Base-by-base conservation (phyloP, 1,140 invertebrate species). In the Pachypeltis micranthus region DNA sequence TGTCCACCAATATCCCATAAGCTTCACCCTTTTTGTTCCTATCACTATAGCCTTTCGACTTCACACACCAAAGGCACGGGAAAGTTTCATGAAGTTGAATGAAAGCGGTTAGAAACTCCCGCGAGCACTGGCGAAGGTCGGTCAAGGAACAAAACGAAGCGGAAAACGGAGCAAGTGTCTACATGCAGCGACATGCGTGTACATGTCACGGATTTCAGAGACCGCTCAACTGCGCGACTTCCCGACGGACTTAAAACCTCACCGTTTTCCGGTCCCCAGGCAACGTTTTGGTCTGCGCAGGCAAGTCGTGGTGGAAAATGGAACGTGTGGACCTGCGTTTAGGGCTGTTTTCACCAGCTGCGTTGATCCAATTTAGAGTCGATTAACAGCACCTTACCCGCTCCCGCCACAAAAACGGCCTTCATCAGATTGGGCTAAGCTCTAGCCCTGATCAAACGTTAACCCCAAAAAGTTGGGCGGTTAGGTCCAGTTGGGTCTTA, bases 231-330 rank as follows among this genome's bases (percentile, higher is more conserved):
- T 61, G 31, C 19, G 60, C 60, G 60, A 54, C 60, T 24, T 61
- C 44, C 44, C 19, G 14, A 44, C 34, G 44, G 44, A 44, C 60
- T 61, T 21, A 61, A 61, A 61, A 61, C 39, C 26, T 31, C 60
- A 27, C 60, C 51, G 60, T 61, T 61, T 61, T 61, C 60, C 34
- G 16, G 60, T 61, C 60, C 44, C 51, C 60, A 61, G 16, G n/a
- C 60, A 55, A 55, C 44, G 31, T 61, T 61, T 61, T 61, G 34
- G 21, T 54, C 60, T 55, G 25, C 29, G 58, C 27, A 60, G 58
- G 26, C 60, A 61, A 61, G 47, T 54, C 60, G 60, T 61, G 21
- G 25, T n/a, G n/a, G n/a, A 58, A 58, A 58, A 58, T 16, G 56
- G 56, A 58, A 25, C 60, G 60, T 61, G 12, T 61, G 44, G 60